A percentile compares a stretch with the other conserved stretches of the same genome.
phyloP scores from a whole-genome alignment of 2,888 invertebrate species.

The Meteorus colon region DNA sequence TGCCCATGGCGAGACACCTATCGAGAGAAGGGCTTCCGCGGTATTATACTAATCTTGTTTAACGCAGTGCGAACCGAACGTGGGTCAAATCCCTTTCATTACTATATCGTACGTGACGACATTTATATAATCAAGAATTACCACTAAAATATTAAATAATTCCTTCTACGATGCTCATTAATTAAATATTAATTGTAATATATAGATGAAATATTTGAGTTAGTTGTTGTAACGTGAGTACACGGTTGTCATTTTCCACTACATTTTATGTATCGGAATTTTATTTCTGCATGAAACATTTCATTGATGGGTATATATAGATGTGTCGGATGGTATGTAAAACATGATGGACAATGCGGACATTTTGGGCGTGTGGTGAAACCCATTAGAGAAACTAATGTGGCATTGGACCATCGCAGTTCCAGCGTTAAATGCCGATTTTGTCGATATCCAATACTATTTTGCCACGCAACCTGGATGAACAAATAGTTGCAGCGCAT shows the following conservation, averaged over 20 bases:
- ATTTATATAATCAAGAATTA: not conserved
- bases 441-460: conserved; percentile 26
- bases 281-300: not conserved
- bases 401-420: not conserved
- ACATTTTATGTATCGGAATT: not conserved
- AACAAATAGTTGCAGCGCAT: conserved; percentile 19
- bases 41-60: conserved; percentile 70
- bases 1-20: conserved; percentile 54
- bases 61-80: conserved; percentile 56
- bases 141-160: not conserved
- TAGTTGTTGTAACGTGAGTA: too few relatives aligned
- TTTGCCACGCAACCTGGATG: conserved; percentile 22
- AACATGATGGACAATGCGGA: conserved; percentile 18
- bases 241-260: not conserved
- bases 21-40: conserved; percentile 66
- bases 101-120: not conserved
- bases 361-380: conserved; percentile 24
- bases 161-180: not conserved
- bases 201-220: too few relatives aligned
- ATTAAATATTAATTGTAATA: not conserved
- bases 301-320: not conserved
- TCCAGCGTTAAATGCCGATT: conserved; percentile 33
- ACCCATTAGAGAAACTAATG: conserved; percentile 36
- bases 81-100: conserved; percentile 61
- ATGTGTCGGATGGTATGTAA: conserved; percentile 50